Percentiles rank a stretch among this genome's conserved stretches.
phyloP scores from a whole-genome alignment of 2,113 vertebrate genomes.

The Actinemys pallida region DNA sequence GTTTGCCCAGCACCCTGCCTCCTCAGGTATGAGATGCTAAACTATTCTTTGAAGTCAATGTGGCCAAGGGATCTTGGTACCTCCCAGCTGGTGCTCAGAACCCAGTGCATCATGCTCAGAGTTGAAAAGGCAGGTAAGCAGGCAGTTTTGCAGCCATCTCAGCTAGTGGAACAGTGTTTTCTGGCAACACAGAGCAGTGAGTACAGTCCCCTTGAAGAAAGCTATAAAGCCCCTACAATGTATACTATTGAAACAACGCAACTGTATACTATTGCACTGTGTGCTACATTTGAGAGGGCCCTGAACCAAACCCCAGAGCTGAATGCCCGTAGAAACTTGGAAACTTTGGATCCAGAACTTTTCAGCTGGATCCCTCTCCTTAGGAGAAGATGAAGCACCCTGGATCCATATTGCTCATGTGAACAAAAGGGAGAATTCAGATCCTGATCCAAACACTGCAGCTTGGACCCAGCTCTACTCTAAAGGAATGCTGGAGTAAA shows the following conservation, averaged over 20 bases:
- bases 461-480: not conserved
- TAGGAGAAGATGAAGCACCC: not conserved
- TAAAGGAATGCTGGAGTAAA: rapidly evolving
- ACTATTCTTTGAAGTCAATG: not conserved
- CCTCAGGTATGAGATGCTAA: not conserved
- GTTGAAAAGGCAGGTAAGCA: not conserved
- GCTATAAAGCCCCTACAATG: not conserved
- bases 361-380: not conserved
- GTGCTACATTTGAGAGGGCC: not conserved
- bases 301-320: not conserved
- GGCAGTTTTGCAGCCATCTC: not conserved
- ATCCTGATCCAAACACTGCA: not conserved
- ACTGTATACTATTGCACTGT: not conserved
- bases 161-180: not conserved
- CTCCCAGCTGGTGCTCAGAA: not conserved
- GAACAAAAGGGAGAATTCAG: not conserved
- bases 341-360: not conserved
- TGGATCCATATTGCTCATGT: not conserved
- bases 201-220: not conserved
- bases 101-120: not conserved
- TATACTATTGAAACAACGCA: not conserved
- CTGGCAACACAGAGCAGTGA: not conserved
- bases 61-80: not conserved
- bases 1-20: not conserved
- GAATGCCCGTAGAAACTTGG: rapidly evolving